Percentiles rank a stretch among this genome's conserved stretches.
Conservation (phyloP, 2,888 invertebrate genomes). For the Malthinus flaveolus region DNA sequence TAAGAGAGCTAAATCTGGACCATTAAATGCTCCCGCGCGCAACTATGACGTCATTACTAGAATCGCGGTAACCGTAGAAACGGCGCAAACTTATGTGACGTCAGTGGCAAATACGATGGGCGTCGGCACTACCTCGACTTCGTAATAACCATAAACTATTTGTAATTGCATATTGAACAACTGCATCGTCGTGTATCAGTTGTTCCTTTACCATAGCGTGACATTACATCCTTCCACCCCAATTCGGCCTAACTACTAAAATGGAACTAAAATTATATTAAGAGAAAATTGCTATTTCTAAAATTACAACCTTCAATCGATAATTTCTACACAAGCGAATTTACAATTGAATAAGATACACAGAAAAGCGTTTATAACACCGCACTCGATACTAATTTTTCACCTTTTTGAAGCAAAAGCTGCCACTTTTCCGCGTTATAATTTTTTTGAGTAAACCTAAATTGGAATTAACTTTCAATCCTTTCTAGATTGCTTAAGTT, state of each 20-base stretch:
- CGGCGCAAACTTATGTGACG: slow-evolving; percentile 26
- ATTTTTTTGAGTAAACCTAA: slow-evolving; percentile 1
- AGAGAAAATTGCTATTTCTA: background rate
- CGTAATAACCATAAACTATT: slow-evolving; percentile 4
- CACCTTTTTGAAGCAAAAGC: background rate
- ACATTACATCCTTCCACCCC: slow-evolving; percentile 2
- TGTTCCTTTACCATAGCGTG: background rate
- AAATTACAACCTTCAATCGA: slow-evolving; percentile 3
- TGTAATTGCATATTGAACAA: slow-evolving; percentile 11
- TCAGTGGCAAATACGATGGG: slow-evolving; percentile 28
- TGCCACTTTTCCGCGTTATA: background rate
- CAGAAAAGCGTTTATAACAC: slow-evolving; percentile 1
- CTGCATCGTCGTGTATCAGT: slow-evolving; percentile 6
- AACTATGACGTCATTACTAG: slow-evolving; percentile 34
- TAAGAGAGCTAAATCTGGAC: slow-evolving; percentile 36
- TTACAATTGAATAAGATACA: background rate
- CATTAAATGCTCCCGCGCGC: slow-evolving; percentile 36
- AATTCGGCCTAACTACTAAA: background rate
- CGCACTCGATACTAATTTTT: background rate
- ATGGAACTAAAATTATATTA: background rate
- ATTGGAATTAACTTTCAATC: too few relatives aligned
- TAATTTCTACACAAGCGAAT: slow-evolving; percentile 2
- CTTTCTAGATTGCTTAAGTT: too few relatives aligned
- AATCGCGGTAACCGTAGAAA: slow-evolving; percentile 30
- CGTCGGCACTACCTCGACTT: slow-evolving; percentile 24